Percentiles rank a stretch among this genome's conserved stretches.
These are phyloP conservation scores for Philereme vetulata DNA, from an alignment of 2,888 invertebrate species.

Conservation along the genomic window DNA sequence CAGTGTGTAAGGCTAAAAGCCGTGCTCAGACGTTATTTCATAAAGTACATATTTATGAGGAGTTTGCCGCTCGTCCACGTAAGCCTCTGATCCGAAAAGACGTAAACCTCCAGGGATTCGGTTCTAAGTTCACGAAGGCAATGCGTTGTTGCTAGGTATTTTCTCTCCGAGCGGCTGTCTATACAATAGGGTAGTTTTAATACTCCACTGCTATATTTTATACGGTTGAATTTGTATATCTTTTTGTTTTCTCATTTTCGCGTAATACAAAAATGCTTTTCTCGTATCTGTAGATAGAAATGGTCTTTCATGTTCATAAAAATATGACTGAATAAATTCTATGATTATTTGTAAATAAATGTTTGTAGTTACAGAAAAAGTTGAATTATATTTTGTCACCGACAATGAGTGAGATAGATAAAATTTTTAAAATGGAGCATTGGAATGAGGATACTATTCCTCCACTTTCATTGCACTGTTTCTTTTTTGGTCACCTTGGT, in stretches of 20 bases:
- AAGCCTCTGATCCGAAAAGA: constrained; percentile 81
- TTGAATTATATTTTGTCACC: too few species aligned
- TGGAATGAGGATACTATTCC: too few species aligned
- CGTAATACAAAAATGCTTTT: constrained; percentile 15
- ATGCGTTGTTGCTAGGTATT: constrained; percentile 61
- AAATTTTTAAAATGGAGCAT: too few species aligned
- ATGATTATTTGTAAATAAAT: not conserved
- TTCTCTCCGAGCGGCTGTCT: constrained; percentile 47
- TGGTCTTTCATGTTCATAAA: not conserved
- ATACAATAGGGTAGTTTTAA: constrained; percentile 39
- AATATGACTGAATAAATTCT: not conserved
- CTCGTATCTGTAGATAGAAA: not conserved
- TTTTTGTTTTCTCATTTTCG: constrained; percentile 28
- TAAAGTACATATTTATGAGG: constrained; percentile 84
- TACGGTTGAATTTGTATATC: constrained; percentile 37
- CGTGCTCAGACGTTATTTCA: constrained; percentile 76
- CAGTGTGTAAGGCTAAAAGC: constrained; percentile 66
- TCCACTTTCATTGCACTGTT: too few species aligned
- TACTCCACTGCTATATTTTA: constrained; percentile 44
- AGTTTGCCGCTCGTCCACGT: constrained; percentile 73
- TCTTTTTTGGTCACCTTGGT: too few species aligned
- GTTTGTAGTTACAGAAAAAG: too few species aligned
- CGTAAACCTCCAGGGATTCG: constrained; percentile 80
- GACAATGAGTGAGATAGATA: too few species aligned
- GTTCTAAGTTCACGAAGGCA: constrained; percentile 78